Percentiles rank a stretch among this genome's conserved stretches.
Evolutionary conservation across 2,113 vertebrate species (phyloP).

Genomic region (Sialia sialis): DNA sequence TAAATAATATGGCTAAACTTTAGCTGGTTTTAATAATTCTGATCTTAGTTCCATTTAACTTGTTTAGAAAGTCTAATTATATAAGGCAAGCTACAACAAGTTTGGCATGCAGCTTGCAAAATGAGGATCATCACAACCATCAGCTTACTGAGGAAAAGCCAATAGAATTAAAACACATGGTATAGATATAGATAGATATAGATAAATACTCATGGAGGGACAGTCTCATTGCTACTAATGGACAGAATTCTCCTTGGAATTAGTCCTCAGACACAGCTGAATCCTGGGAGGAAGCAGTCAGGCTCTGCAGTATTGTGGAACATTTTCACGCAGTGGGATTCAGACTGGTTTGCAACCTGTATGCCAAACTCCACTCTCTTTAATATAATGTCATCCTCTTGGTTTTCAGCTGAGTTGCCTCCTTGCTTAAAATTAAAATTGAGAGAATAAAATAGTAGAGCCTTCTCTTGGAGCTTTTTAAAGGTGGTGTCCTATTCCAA

Average conservation of each 20-base stretch:
- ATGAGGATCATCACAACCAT: neutral
- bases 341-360: neutral
- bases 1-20: neutral
- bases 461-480: neutral
- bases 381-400: neutral
- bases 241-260: neutral
- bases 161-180: neutral
- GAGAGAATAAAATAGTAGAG: neutral
- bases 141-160: neutral
- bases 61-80: neutral
- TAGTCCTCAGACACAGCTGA: neutral
- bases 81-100: neutral
- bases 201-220: rapidly evolving
- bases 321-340: neutral
- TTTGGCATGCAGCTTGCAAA: neutral
- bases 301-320: neutral
- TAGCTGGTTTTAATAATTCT: neutral
- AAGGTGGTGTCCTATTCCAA: neutral
- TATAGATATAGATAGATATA: no score
- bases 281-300: neutral
- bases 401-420: neutral
- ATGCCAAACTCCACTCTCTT: neutral
- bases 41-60: neutral
- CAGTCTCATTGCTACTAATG: rapidly evolving
- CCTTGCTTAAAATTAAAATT: neutral